phyloP scores from a whole-genome alignment of 2,113 vertebrate species.

The Cyanoderma ruficeps region DNA sequence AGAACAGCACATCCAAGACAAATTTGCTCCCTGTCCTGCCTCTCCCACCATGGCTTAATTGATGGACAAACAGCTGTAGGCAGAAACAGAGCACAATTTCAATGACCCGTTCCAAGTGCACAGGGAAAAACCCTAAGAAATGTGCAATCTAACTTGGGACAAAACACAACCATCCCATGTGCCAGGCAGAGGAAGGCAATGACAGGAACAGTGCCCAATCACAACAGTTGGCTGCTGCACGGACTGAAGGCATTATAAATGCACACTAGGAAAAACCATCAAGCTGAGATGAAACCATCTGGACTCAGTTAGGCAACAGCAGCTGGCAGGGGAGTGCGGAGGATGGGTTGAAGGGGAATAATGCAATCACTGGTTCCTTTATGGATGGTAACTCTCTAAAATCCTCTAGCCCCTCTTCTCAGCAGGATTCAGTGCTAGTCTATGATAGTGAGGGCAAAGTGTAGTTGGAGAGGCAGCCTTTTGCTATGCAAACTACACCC shows the following conservation, averaged over 20 bases:
- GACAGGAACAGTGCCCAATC: background rate
- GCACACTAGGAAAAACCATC: background rate
- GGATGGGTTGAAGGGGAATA: constrained; percentile 1
- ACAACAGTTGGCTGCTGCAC: background rate
- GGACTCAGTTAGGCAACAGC: background rate
- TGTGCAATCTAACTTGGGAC: background rate
- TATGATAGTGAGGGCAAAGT: background rate
- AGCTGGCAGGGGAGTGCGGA: background rate
- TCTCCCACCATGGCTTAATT: background rate
- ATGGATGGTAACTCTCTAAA: background rate
- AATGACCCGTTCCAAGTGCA: background rate
- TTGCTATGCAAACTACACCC: background rate
- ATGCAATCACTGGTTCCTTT: background rate
- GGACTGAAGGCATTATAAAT: constrained; percentile 8
- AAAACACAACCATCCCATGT: fast-evolving
- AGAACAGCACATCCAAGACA: background rate
- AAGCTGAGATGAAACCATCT: constrained; percentile 36
- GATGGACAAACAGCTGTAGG: background rate
- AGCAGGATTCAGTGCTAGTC: background rate
- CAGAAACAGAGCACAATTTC: background rate
- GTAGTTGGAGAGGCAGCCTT: background rate
- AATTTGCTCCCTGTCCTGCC: background rate
- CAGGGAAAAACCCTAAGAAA: background rate
- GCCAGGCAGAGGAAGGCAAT: background rate
- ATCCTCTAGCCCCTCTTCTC: background rate